Evolutionary conservation across 2,888 invertebrate genomes (phyloP).

Genomic region (Cryptophagus acutangulus): DNA sequence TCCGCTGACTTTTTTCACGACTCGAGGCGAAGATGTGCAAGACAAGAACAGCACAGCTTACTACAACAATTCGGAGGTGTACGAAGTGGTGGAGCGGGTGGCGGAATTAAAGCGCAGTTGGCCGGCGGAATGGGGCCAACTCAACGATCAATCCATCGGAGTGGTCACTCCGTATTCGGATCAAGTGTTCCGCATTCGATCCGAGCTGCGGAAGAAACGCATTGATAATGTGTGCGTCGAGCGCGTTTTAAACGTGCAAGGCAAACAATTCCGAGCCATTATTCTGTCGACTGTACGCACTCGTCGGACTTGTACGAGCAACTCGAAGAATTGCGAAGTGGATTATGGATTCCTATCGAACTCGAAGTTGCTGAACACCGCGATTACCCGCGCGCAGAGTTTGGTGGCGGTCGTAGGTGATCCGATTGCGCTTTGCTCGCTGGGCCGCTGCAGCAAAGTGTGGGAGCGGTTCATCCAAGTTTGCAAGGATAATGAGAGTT

Average conservation of each 20-base stretch:
- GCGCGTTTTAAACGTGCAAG: conserved; percentile 78
- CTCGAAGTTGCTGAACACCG: conserved; percentile 75
- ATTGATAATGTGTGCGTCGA: conserved; percentile 76
- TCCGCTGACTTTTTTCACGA: conserved; percentile 76
- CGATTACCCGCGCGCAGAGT: conserved; percentile 76
- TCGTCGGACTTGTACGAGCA: conserved; percentile 60
- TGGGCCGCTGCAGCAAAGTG: conserved; percentile 73
- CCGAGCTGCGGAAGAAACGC: conserved; percentile 67
- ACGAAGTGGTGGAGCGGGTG: conserved; percentile 73
- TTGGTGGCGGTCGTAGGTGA: conserved; percentile 81
- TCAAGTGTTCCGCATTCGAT: conserved; percentile 70
- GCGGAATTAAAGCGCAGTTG: conserved; percentile 66
- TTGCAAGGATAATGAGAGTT: conserved; percentile 64
- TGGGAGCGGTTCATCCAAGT: conserved; percentile 76
- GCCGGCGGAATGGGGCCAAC: conserved; percentile 71
- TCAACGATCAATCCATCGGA: conserved; percentile 72
- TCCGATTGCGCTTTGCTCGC: conserved; percentile 73
- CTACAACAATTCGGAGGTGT: conserved; percentile 77
- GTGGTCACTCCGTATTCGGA: conserved; percentile 83
- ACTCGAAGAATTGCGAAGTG: conserved; percentile 52
- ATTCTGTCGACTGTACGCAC: conserved; percentile 76
- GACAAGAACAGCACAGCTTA: conserved; percentile 74
- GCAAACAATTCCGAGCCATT: conserved; percentile 80
- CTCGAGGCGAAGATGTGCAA: conserved; percentile 74
- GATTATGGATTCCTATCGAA: conserved; percentile 81